A percentile compares a stretch with the other conserved stretches of the same genome.
Conservation (phyloP, 2,797 vertebrate species). For the Hydrolagus colliei region DNA sequence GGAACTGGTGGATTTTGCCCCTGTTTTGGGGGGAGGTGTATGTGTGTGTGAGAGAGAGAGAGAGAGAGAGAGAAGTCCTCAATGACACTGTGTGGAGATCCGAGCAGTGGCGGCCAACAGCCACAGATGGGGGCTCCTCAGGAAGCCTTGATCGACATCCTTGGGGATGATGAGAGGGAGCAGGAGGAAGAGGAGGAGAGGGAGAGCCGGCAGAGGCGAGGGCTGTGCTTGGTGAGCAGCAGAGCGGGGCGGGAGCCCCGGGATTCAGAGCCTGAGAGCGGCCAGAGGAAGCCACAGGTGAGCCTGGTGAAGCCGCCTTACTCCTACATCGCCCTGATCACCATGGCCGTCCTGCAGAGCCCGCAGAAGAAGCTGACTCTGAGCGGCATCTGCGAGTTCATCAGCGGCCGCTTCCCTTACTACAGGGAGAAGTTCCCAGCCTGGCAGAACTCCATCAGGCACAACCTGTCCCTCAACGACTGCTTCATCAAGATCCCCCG, state of each 20-base stretch:
- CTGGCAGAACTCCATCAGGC: conserved; percentile 77
- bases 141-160: conserved; percentile 17
- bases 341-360: conserved; percentile 85
- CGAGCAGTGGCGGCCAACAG: neutral
- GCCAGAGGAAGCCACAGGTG: neutral
- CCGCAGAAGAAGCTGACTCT: conserved; percentile 76
- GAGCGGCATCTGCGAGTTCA: conserved; percentile 83
- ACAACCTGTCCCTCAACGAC: conserved; percentile 75
- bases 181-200: neutral
- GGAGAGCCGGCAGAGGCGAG: neutral
- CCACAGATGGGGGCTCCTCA: neutral
- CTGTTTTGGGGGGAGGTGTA: too few relatives aligned
- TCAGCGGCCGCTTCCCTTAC: conserved; percentile 81
- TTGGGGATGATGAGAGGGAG: neutral
- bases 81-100: conserved; percentile 10
- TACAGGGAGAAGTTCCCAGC: conserved; percentile 80
- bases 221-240: neutral
- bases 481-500: conserved; percentile 75
- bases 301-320: conserved; percentile 73
- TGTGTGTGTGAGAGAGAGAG: too few relatives aligned
- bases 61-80: neutral
- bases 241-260: neutral
- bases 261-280: neutral
- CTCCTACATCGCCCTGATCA: conserved; percentile 86
- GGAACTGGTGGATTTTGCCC: too few relatives aligned